Percentiles rank a stretch among this genome's conserved stretches.
These are phyloP conservation scores for Anser cygnoides DNA, from an alignment of 2,113 vertebrate species.

Conservation along the genomic window DNA sequence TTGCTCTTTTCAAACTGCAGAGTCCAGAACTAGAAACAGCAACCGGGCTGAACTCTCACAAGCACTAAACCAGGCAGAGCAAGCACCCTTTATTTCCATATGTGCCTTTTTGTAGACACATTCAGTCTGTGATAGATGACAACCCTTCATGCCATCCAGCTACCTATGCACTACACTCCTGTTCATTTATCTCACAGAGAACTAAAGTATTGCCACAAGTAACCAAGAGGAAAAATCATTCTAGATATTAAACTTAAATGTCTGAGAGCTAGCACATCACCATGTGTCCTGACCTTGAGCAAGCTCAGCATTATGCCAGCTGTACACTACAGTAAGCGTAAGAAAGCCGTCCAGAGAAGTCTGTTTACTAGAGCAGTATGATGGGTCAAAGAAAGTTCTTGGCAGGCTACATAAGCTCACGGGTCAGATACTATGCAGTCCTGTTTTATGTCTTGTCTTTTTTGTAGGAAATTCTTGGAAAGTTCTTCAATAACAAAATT, in stretches of 20 bases:
- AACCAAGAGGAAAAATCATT: background rate
- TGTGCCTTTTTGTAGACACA: background rate
- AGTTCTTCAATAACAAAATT: background rate
- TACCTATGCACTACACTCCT: background rate
- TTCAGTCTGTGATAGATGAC: background rate
- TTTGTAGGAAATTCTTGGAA: background rate
- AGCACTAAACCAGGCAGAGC: background rate
- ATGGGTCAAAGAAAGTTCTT: constrained; percentile 48
- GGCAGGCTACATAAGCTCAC: background rate
- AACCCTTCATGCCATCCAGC: background rate
- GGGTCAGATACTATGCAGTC: constrained; percentile 12
- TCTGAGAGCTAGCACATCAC: background rate
- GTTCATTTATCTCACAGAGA: background rate
- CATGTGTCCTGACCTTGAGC: background rate
- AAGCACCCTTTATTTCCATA: background rate
- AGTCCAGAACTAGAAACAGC: background rate
- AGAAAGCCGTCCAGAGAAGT: background rate
- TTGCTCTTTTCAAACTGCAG: background rate
- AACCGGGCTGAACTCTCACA: background rate
- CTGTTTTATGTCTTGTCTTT: constrained; percentile 22
- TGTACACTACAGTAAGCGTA: background rate
- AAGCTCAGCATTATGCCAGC: background rate
- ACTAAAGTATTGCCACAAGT: background rate
- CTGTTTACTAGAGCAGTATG: background rate
- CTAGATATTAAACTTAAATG: background rate